These are phyloP conservation scores for Aricia artaxerxes DNA, from an alignment of 2,888 invertebrate species.

Conservation along the genomic window DNA sequence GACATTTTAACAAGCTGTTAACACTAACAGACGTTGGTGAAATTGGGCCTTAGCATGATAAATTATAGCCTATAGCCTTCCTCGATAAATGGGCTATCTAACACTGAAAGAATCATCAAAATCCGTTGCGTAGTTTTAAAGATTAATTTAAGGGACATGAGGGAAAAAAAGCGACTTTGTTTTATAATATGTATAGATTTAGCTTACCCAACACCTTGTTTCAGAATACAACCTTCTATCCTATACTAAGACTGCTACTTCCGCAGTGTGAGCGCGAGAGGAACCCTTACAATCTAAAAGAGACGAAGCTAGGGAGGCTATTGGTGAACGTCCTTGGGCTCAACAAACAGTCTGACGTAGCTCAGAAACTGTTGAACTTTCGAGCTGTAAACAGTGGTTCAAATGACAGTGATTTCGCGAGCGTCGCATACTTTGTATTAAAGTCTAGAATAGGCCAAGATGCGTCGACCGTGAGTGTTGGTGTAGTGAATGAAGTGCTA, in stretches of 20 bases:
- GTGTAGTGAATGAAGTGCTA: slow-evolving; percentile 86
- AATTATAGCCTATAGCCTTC: no score
- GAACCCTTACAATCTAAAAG: slow-evolving; percentile 91
- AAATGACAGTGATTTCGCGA: slow-evolving; percentile 87
- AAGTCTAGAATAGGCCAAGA: slow-evolving; percentile 72
- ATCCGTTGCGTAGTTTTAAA: no score
- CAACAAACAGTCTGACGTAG: slow-evolving; percentile 80
- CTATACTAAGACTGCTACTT: slow-evolving; percentile 88
- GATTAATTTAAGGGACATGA: no score
- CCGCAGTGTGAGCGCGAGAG: slow-evolving; percentile 90
- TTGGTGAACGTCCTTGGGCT: slow-evolving; percentile 89
- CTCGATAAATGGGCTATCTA: no score
- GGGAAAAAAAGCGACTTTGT: no score
- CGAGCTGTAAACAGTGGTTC: slow-evolving; percentile 73
- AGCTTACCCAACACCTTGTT: slow-evolving; percentile 43
- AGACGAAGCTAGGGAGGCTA: slow-evolving; percentile 85
- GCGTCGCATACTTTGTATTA: slow-evolving; percentile 87
- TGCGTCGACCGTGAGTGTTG: slow-evolving; percentile 80
- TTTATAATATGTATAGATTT: no score
- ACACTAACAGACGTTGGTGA: no score
- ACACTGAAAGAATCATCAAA: no score
- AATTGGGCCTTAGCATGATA: no score
- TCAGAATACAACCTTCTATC: slow-evolving; percentile 83
- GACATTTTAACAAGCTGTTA: no score
- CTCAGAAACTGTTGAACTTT: slow-evolving; percentile 60